Evolutionary conservation across 2,113 vertebrate genomes (phyloP).

Genomic region (Serinus canaria): DNA sequence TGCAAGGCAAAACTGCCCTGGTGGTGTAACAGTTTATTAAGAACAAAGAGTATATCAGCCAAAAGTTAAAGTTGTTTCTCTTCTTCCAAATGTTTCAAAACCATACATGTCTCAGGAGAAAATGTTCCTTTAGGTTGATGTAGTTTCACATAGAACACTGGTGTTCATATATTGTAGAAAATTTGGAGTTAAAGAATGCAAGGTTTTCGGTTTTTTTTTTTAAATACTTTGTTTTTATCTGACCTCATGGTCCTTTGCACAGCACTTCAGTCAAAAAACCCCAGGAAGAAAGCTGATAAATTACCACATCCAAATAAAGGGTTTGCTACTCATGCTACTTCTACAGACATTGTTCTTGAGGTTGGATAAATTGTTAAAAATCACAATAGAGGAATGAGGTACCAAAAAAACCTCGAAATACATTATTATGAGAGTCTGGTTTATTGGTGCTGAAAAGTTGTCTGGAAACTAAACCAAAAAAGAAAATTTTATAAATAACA

Average conservation of each 20-base stretch:
- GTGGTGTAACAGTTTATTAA: neutral
- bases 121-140: neutral
- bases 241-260: neutral
- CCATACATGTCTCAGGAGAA: neutral
- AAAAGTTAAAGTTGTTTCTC: neutral
- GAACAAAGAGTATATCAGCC: neutral
- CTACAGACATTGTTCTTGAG: neutral
- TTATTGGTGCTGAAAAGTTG: slow-evolving; percentile 18
- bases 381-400: neutral
- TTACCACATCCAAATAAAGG: neutral
- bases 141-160: neutral
- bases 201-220: too few species aligned
- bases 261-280: neutral
- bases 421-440: neutral
- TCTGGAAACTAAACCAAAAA: neutral
- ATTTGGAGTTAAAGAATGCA: neutral
- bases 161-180: neutral
- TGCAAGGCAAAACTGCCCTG: neutral
- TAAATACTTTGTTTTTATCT: too few species aligned
- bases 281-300: neutral
- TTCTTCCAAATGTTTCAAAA: neutral
- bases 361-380: neutral
- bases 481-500: neutral
- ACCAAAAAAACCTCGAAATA: neutral
- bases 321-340: neutral